phyloP scores from a whole-genome alignment of 2,113 vertebrate species.

The Tragelaphus imberbis region DNA sequence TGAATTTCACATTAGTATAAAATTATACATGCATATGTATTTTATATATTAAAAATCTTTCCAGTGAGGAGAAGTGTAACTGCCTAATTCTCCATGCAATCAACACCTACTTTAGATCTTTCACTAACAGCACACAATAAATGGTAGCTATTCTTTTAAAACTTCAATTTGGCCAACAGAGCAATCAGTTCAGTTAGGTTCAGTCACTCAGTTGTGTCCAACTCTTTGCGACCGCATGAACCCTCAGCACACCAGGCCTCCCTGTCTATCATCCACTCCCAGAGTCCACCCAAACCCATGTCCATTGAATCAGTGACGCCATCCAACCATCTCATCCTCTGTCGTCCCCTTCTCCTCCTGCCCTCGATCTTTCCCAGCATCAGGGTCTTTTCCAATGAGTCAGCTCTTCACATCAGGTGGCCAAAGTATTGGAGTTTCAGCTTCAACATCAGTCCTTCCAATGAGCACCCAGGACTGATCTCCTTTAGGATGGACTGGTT shows the following conservation, averaged over 20 bases:
- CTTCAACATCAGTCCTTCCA: not conserved
- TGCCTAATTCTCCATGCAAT: not conserved
- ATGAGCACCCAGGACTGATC: not conserved
- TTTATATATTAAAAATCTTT: not conserved
- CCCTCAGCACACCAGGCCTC: not conserved
- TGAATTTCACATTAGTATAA: not conserved
- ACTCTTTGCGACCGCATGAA: not conserved
- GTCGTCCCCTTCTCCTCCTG: not conserved
- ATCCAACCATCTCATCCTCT: not conserved
- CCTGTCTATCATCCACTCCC: not conserved
- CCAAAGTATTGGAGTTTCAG: not conserved
- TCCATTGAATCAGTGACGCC: not conserved
- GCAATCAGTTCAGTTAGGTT: not conserved
- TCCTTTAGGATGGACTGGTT: not conserved
- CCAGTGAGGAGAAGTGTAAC: not conserved
- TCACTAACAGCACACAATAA: not conserved
- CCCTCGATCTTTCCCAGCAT: not conserved
- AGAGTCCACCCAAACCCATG: not conserved
- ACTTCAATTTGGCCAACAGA: not conserved
- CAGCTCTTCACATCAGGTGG: not conserved
- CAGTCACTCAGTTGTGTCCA: accelerated
- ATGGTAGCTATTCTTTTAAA: not conserved
- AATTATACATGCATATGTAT: not conserved
- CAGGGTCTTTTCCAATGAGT: not conserved
- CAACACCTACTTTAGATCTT: not conserved